Conservation (phyloP, 2,797 vertebrate species). For the Notamacropus eugenii region DNA sequence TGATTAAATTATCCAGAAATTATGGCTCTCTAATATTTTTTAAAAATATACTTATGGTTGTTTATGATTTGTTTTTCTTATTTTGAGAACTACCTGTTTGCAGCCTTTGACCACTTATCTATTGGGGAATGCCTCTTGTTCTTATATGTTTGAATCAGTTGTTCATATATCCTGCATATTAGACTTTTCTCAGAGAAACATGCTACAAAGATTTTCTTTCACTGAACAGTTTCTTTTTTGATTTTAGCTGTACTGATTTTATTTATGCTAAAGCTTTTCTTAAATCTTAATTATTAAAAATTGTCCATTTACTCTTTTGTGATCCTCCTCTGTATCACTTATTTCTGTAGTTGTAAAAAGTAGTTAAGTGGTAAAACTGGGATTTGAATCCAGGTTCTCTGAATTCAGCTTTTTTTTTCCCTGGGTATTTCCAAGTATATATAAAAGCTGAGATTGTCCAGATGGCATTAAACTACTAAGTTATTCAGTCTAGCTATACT, state of each 20-base stretch:
- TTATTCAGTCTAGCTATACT: neutral
- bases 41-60: neutral
- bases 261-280: neutral
- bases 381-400: neutral
- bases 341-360: neutral
- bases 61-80: neutral
- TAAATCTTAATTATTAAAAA: neutral
- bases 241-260: neutral
- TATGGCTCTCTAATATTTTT: neutral
- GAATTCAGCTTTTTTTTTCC: neutral
- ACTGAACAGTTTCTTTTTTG: neutral
- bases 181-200: neutral
- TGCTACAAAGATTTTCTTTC: neutral
- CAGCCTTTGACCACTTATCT: neutral
- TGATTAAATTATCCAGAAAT: neutral
- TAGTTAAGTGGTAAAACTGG: neutral
- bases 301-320: neutral
- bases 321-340: neutral
- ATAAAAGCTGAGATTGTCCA: neutral
- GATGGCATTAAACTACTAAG: neutral
- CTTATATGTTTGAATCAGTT: neutral
- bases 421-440: neutral
- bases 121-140: neutral
- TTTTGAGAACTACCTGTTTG: neutral
- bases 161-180: neutral